Conservation (phyloP, 1,140 invertebrate species). For the Pseudomyrmex concolor region DNA sequence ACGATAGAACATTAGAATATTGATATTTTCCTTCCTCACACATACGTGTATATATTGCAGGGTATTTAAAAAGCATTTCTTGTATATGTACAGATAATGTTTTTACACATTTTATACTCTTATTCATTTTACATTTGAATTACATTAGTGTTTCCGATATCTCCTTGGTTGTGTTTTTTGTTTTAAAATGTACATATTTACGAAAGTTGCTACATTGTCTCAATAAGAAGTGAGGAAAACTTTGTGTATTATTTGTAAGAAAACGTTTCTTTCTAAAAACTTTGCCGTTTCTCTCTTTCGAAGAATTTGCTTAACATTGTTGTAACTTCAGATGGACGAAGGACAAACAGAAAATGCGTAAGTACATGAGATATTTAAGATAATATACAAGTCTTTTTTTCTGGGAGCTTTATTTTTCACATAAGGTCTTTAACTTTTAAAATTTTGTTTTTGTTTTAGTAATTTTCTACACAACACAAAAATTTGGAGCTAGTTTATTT, state of each 20-base stretch:
- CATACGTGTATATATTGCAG: too few relatives aligned
- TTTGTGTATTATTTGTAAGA: background rate
- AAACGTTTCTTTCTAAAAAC: background rate
- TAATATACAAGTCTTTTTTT: background rate
- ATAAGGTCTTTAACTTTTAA: constrained; percentile 6
- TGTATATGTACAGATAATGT: too few relatives aligned
- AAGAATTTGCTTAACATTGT: background rate
- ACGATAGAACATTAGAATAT: too few relatives aligned
- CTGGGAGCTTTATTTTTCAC: too few relatives aligned
- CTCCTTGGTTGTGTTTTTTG: too few relatives aligned
- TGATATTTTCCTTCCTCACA: too few relatives aligned
- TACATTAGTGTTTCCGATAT: too few relatives aligned
- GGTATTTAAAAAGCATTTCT: too few relatives aligned
- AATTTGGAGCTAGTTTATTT: background rate
- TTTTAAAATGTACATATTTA: too few relatives aligned
- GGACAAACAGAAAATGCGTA: constrained; percentile 44
- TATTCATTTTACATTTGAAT: too few relatives aligned
- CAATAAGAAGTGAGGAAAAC: background rate
- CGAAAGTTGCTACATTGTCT: too few relatives aligned
- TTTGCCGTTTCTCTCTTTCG: background rate
- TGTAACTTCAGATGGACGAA: constrained; percentile 58
- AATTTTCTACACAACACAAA: background rate
- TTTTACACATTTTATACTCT: too few relatives aligned
- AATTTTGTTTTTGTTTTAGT: background rate
- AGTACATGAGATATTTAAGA: constrained; percentile 14